Conservation (phyloP, 1,140 invertebrate genomes). For the Berghia stephanieae region DNA sequence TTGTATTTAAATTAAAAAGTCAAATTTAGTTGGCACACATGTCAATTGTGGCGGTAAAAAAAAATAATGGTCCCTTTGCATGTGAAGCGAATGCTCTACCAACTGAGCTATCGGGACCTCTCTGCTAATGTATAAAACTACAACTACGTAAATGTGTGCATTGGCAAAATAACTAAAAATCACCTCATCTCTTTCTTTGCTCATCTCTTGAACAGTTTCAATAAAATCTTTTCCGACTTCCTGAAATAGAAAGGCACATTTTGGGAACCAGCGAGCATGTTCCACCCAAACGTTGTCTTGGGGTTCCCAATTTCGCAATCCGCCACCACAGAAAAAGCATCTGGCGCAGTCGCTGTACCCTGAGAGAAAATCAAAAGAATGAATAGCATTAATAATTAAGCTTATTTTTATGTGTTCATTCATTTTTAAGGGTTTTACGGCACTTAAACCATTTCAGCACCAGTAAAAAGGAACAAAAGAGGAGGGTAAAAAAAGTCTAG, state of each 20-base stretch:
- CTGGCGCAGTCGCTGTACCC: slow-evolving; percentile 77
- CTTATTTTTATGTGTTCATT: not conserved
- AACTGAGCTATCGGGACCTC: no score
- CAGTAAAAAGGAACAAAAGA: no score
- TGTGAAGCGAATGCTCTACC: no score
- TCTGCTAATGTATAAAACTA: no score
- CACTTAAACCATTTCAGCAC: not conserved
- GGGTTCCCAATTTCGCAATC: slow-evolving; percentile 77
- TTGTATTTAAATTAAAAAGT: no score
- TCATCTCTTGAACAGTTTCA: slow-evolving; percentile 53
- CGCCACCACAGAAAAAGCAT: slow-evolving; percentile 83
- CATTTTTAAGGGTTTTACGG: not conserved
- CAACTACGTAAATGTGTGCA: not conserved
- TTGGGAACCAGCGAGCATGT: slow-evolving; percentile 71
- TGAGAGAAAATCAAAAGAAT: slow-evolving; percentile 52
- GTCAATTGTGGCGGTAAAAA: no score
- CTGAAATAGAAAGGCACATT: slow-evolving; percentile 79
- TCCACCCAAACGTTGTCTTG: slow-evolving; percentile 80
- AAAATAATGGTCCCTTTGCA: no score
- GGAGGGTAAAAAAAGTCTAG: no score
- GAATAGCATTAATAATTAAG: not conserved
- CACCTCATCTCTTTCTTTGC: slow-evolving; percentile 10
- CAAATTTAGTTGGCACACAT: no score
- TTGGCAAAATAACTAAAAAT: not conserved
- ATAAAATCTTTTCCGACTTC: slow-evolving; percentile 82